Base-by-base conservation (phyloP, 2,113 vertebrate genomes). In the Uria lomvia region DNA sequence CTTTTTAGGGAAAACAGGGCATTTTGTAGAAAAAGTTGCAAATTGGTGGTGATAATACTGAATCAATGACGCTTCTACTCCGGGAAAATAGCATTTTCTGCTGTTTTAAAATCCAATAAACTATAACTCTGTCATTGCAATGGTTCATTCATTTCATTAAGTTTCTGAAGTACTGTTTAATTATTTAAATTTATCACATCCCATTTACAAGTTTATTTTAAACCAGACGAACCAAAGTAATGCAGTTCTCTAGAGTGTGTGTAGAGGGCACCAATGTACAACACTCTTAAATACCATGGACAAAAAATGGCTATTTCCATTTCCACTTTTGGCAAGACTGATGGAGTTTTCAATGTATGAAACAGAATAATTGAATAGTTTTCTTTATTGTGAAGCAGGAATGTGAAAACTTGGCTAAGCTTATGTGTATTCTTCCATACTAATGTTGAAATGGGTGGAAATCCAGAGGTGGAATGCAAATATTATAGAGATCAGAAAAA, bases 221-320 rank as follows among this genome's bases (percentile, higher is more conserved):
- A 90, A 75, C 36, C 58, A 42, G 49, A 38, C 32, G 72, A 84
- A 60, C 22, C 77, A 63, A 65, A 62, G 55, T 26, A 38, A 38
- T 88, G 96, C 91, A 96, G 88, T 97, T 95, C 91, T 81, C 49
- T 11, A 27, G n/a, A 53, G 47, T 7, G 55, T 66, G 79, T 81
- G 86, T 67, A 97, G 97, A 94, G 96, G 97, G 97, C 95, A 96
- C 90, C 81, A 95, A 52, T 65, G 63, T 56, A 91, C 81, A 96
- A 30, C 52, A 17, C 68, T 94, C 91, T 50, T 43, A 65, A 56
- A 53, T 3, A 17, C 66, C 38, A 47, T 6, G n/a, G 29, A 65
- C 45, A 71, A 60, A 60, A 86, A 62, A 32, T n/a, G 62, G 36
- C 53, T 12, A 23, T 84, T 92, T 56, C 52, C 58, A 87, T 65